Percentiles rank a stretch among this genome's conserved stretches.
Evolutionary conservation across 1,140 invertebrate genomes (phyloP).

Genomic region (Lepidurus arcticus): DNA sequence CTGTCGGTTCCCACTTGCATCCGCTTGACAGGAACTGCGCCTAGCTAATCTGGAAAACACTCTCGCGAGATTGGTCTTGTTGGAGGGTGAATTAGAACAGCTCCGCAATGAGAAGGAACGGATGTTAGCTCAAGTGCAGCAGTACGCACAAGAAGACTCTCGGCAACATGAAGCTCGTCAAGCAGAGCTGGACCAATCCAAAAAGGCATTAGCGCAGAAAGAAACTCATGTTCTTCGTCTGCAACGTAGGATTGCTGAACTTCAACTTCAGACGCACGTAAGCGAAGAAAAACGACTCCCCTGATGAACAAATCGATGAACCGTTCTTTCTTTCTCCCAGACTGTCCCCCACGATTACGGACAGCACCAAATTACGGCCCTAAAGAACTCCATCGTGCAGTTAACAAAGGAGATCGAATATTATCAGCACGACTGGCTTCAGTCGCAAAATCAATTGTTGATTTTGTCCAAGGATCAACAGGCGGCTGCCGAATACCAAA

Average conservation of each 20-base stretch:
- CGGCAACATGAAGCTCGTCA: not conserved
- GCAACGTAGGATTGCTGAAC: not conserved
- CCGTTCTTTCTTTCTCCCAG: not conserved
- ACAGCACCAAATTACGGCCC: slow-evolving; percentile 41
- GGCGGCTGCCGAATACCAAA: slow-evolving; percentile 33
- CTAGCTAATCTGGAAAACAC: slow-evolving; percentile 5
- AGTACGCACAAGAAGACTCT: not conserved
- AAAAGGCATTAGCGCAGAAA: not conserved
- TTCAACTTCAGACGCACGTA: not conserved
- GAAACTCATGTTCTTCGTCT: not conserved
- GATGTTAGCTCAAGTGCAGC: not conserved
- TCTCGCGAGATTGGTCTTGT: slow-evolving; percentile 6
- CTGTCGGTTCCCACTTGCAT: not conserved
- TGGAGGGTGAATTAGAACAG: not conserved
- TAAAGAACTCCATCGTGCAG: slow-evolving; percentile 37
- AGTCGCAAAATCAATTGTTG: slow-evolving; percentile 62
- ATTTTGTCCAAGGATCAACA: slow-evolving; percentile 59
- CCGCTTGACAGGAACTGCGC: not conserved
- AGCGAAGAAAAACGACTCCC: not conserved
- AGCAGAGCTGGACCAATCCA: not conserved
- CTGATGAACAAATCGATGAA: not conserved
- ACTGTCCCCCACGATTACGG: not conserved
- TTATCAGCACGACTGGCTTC: slow-evolving; percentile 65
- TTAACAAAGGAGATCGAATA: slow-evolving; percentile 32
- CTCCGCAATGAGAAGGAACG: not conserved